Evolutionary conservation across 2,888 invertebrate genomes (phyloP).

Genomic region (Carabus problematicus): DNA sequence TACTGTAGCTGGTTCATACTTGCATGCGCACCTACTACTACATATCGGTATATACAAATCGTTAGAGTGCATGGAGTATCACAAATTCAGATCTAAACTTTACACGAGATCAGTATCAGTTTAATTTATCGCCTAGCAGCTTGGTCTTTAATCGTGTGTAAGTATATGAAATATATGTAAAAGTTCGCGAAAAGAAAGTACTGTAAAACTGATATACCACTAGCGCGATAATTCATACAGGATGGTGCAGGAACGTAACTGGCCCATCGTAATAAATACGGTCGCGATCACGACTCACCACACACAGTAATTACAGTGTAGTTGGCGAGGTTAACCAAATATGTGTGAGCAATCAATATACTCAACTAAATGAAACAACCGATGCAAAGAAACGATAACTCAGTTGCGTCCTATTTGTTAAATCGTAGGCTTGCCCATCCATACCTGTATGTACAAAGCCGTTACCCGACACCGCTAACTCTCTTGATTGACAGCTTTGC

Average conservation of each 20-base stretch:
- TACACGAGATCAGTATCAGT: conserved; percentile 14
- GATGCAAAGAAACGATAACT: conserved; percentile 29
- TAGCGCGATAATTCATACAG: conserved; percentile 35
- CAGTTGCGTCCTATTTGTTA: conserved; percentile 20
- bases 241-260: conserved; percentile 1
- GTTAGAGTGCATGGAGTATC: no score
- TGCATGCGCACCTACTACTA: no score
- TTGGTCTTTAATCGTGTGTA: conserved; percentile 9
- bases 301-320: conserved; percentile 32
- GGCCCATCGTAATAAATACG: conserved; percentile 29
- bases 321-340: conserved; percentile 37
- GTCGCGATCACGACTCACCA: conserved; percentile 24
- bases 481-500: no score
- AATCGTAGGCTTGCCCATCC: conserved; percentile 23
- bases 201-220: conserved; percentile 21
- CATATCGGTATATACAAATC: no score
- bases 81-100: no score
- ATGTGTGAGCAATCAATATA: conserved; percentile 39
- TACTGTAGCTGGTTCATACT: no score
- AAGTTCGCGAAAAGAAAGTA: conserved; percentile 38
- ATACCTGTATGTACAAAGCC: no score
- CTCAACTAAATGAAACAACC: conserved; percentile 28
- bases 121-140: conserved; percentile 25
- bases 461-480: no score
- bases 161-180: conserved; percentile 16